Base-by-base conservation (phyloP, 2,888 invertebrate species). In the Agelastica alni region DNA sequence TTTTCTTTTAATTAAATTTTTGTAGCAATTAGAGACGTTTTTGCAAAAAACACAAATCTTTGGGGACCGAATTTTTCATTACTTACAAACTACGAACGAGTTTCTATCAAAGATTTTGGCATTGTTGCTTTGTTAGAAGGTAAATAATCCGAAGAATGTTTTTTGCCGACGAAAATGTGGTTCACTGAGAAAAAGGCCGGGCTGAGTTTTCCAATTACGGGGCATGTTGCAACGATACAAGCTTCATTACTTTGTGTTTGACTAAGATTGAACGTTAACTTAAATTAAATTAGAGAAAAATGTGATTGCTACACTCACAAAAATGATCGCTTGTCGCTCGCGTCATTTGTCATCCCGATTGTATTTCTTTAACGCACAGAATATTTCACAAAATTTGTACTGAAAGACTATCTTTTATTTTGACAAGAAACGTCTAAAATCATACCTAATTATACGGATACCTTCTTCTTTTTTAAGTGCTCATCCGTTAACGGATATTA, bases 1-100 rank as follows among this genome's bases (percentile, higher is more conserved):
- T 48, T 48, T 48, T 39, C 48, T 48, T 48, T 48, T 48, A 48
- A 48, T 48, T 48, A 48, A 48, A 48, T 48, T 48, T 31, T 14
- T 20, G 12, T 39, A 48, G 18, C 48, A 48, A 48, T 48, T 48
- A 39, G 30, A 31, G 48, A 32, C 26, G 47, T 37, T 28, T 47
- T 47, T 34, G 14, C n/a, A 20, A 9, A 13, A 22, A 22, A 34
- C 12, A 36, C 14, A 26, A 46, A 37, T 39, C 37, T 39, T 39
- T 39, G 12, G 37, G 3, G 5, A 39, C 17, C 1, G 20, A 5
- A 39, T 39, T 39, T 37, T 39, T 39, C 37, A 20, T 39, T 39
- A 20, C 10, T 10, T 14, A 16, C 34, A 4, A 9, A 3, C 10
- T 31, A 28, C 32, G 18, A 17, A 39, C 6, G 37, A 39, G 10